phyloP scores from a whole-genome alignment of 2,888 invertebrate genomes.

The Phragmatobia fuliginosa region DNA sequence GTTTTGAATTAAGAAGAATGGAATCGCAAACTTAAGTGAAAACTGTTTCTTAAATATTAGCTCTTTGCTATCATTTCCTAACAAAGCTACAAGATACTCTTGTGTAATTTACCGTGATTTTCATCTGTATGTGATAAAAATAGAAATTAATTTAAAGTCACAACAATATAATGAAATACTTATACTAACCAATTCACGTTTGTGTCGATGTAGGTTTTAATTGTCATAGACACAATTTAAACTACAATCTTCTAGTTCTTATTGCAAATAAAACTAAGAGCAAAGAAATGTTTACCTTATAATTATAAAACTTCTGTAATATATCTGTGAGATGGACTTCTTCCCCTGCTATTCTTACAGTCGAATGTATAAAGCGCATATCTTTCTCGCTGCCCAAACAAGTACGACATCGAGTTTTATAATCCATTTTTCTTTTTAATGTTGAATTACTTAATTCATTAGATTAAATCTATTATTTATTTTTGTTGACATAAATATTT shows the following conservation, averaged over 20 bases:
- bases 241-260: not conserved
- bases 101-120: no score
- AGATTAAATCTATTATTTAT: not conserved
- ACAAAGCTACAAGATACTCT: no score
- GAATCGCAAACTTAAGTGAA: no score
- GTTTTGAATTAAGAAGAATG: no score
- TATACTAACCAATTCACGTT: no score
- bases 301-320: slow-evolving; percentile 74
- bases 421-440: slow-evolving; percentile 59
- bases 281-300: slow-evolving; percentile 62
- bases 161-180: no score
- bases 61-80: no score
- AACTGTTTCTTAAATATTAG: no score
- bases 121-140: no score
- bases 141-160: no score
- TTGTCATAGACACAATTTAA: no score
- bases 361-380: slow-evolving; percentile 72
- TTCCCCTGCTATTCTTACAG: slow-evolving; percentile 69
- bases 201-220: no score
- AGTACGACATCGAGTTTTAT: slow-evolving; percentile 73
- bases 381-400: slow-evolving; percentile 72
- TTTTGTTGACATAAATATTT: slow-evolving; percentile 7
- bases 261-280: not conserved
- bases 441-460: not conserved
- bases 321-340: slow-evolving; percentile 73